phyloP scores from a whole-genome alignment of 2,797 vertebrate species.

The Cossypha heuglini region DNA sequence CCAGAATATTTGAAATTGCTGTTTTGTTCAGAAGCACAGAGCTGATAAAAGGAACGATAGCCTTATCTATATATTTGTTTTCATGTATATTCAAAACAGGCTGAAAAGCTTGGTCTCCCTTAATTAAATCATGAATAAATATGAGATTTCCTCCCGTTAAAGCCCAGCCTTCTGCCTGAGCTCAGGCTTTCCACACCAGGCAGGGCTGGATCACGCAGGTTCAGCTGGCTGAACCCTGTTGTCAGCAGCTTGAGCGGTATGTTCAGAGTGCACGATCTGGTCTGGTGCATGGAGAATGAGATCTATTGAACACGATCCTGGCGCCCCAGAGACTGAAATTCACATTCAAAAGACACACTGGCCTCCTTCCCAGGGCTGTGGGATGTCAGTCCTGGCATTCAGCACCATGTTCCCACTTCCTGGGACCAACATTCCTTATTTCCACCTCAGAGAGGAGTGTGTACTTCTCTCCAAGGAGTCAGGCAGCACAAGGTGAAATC shows the following conservation, averaged over 20 bases:
- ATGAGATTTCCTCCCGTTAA: conserved; percentile 25
- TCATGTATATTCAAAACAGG: conserved; percentile 13
- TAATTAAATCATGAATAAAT: conserved; percentile 58
- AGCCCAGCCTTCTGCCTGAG: conserved; percentile 5
- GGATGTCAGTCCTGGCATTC: not conserved
- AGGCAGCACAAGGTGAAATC: not conserved
- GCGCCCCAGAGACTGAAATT: not conserved
- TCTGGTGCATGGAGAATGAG: not conserved
- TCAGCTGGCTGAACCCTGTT: conserved; percentile 9
- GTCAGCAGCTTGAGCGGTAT: not conserved
- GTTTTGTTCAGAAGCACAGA: not conserved
- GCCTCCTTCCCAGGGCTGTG: not conserved
- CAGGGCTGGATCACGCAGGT: not conserved
- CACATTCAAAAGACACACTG: not conserved
- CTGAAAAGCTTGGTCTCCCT: not conserved
- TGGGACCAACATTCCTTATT: not conserved
- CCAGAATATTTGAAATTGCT: not conserved
- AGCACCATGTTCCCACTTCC: not conserved
- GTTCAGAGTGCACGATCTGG: conserved; percentile 30
- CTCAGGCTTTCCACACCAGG: not conserved
- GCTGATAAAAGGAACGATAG: not conserved
- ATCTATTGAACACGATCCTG: conserved; percentile 10
- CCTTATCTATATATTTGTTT: conserved; percentile 11
- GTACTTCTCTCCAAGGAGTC: not conserved
- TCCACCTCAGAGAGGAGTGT: not conserved